A percentile compares a stretch with the other conserved stretches of the same genome.
phyloP scores from a whole-genome alignment of 1,140 invertebrate species.

The Saccostrea glomerata region DNA sequence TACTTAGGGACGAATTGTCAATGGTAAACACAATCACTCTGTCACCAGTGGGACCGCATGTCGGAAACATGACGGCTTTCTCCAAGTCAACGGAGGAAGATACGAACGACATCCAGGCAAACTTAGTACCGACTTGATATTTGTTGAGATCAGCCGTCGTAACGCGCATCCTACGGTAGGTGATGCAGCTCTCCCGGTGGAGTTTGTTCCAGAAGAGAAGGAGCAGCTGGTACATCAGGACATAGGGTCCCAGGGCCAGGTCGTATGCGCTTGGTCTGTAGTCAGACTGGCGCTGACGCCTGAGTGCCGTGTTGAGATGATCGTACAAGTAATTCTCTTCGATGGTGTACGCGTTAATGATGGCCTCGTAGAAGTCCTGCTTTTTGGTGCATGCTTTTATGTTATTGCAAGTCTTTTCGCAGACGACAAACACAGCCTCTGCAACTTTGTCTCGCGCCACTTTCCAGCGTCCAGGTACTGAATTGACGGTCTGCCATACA shows the following conservation, averaged over 20 bases:
- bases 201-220: slow-evolving; percentile 45
- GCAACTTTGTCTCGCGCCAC: slow-evolving; percentile 21
- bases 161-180: slow-evolving; percentile 46
- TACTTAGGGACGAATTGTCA: slow-evolving; percentile 28
- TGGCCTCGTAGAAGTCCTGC: slow-evolving; percentile 29
- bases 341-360: slow-evolving; percentile 44
- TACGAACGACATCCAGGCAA: slow-evolving; percentile 50
- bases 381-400: slow-evolving; percentile 1
- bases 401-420: background rate
- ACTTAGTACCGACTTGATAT: slow-evolving; percentile 41
- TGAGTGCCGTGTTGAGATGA: slow-evolving; percentile 46
- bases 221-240: slow-evolving; percentile 47
- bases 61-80: slow-evolving; percentile 48
- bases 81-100: slow-evolving; percentile 44
- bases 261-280: slow-evolving; percentile 47
- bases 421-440: slow-evolving; percentile 37
- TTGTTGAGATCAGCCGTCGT: background rate
- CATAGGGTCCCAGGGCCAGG: slow-evolving; percentile 43
- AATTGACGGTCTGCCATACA: slow-evolving; percentile 17
- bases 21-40: slow-evolving; percentile 40
- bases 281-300: slow-evolving; percentile 27
- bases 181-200: slow-evolving; percentile 11
- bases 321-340: slow-evolving; percentile 44
- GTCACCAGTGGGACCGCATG: slow-evolving; percentile 36
- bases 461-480: slow-evolving; percentile 29